Conservation (phyloP, 2,797 vertebrate genomes). For the Loriculus beryllinus region DNA sequence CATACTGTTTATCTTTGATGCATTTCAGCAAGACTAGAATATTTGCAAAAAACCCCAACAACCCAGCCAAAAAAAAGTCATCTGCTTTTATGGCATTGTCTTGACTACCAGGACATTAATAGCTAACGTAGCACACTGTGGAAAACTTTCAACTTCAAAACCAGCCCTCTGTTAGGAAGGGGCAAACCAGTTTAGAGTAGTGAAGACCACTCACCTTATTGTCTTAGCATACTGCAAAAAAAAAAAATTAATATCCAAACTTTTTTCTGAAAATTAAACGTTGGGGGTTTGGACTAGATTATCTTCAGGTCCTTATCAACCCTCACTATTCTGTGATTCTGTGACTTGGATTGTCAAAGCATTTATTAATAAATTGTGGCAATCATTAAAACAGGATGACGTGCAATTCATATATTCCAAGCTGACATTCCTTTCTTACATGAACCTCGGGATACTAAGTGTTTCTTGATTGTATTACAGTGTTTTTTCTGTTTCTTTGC, state of each 20-base stretch:
- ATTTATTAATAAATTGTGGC: neutral
- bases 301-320: neutral
- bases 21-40: neutral
- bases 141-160: neutral
- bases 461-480: neutral
- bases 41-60: neutral
- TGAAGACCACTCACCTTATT: neutral
- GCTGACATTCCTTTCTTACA: neutral
- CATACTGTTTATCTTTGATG: neutral
- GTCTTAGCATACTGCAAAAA: neutral
- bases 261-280: neutral
- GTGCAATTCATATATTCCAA: neutral
- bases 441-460: neutral
- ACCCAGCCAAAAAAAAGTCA: accelerated
- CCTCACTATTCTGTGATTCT: neutral
- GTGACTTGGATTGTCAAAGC: neutral
- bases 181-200: neutral
- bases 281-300: neutral
- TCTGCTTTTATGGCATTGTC: neutral
- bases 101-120: neutral
- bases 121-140: neutral
- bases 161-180: neutral
- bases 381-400: neutral
- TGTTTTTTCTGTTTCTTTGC: neutral
- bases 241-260: neutral